Conservation (phyloP, 2,113 vertebrate genomes). For the Nycticebus coucang region DNA sequence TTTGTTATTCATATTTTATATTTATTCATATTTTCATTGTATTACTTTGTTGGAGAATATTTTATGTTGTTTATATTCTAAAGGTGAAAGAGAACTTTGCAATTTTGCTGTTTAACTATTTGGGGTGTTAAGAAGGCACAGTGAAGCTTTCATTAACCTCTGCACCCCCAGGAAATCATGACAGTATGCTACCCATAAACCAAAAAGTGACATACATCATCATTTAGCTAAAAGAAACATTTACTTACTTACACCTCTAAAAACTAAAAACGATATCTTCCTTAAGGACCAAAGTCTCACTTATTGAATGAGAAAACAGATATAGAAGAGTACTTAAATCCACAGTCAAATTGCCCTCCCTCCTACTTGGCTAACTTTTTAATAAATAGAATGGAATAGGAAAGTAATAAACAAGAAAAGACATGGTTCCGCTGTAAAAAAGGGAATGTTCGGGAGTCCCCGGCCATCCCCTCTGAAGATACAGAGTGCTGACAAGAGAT, state of each 20-base stretch:
- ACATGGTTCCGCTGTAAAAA: neutral
- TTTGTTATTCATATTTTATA: too few relatives aligned
- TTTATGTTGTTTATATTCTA: neutral
- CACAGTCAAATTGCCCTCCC: neutral
- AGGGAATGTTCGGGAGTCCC: neutral
- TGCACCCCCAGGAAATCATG: neutral
- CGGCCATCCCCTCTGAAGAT: slow-evolving; percentile 35
- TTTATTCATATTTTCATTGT: neutral
- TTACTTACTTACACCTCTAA: neutral
- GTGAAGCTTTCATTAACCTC: neutral
- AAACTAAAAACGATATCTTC: neutral
- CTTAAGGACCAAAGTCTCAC: neutral
- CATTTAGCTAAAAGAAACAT: neutral
- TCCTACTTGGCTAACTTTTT: slow-evolving; percentile 9
- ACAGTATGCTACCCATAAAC: neutral
- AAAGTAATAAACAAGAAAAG: slow-evolving; percentile 27
- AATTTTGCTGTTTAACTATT: neutral
- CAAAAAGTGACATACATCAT: neutral
- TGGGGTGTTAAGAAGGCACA: neutral
- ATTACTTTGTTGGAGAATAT: neutral
- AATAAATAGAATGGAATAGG: neutral
- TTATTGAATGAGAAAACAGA: neutral
- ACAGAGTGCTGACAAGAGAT: slow-evolving; percentile 61
- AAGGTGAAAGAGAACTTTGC: neutral
- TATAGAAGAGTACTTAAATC: neutral